These are phyloP conservation scores for Drosophila siamana DNA, from an alignment of 2,888 invertebrate species.

Conservation along the genomic window DNA sequence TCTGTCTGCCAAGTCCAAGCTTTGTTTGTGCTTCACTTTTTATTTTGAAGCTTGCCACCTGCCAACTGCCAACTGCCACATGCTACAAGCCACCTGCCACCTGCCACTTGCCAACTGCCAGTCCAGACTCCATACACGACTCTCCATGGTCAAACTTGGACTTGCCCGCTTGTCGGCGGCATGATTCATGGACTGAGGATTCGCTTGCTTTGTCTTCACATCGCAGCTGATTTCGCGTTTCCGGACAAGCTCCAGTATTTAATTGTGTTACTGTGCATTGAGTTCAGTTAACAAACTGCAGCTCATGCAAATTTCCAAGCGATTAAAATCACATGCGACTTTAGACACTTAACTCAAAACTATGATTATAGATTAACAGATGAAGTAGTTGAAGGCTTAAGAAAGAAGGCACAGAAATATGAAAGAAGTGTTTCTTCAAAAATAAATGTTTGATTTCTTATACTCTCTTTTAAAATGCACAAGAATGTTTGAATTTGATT, in stretches of 20 bases:
- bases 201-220: slow-evolving; percentile 32
- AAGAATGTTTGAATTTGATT: no score
- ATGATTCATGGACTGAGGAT: slow-evolving; percentile 58
- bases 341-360: neutral
- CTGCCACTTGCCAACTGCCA: slow-evolving; percentile 25
- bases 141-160: slow-evolving; percentile 32
- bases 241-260: slow-evolving; percentile 65
- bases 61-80: slow-evolving; percentile 13
- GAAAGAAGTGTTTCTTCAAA: no score
- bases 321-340: slow-evolving; percentile 15
- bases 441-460: no score
- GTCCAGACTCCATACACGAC: slow-evolving; percentile 24
- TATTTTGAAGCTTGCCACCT: slow-evolving; percentile 56
- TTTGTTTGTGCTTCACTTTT: slow-evolving; percentile 39
- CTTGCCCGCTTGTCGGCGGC: slow-evolving; percentile 32
- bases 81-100: slow-evolving; percentile 13
- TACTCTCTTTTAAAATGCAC: no score
- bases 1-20: slow-evolving; percentile 51
- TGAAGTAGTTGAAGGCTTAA: neutral
- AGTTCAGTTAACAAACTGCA: slow-evolving; percentile 30
- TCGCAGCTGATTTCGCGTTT: slow-evolving; percentile 59
- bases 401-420: neutral
- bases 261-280: slow-evolving; percentile 76
- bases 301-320: slow-evolving; percentile 16
- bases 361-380: neutral